A percentile compares a stretch with the other conserved stretches of the same genome.
Evolutionary conservation across 92 coral and sea anemone species (phyloP).

Genomic region (Porites evermanni): DNA sequence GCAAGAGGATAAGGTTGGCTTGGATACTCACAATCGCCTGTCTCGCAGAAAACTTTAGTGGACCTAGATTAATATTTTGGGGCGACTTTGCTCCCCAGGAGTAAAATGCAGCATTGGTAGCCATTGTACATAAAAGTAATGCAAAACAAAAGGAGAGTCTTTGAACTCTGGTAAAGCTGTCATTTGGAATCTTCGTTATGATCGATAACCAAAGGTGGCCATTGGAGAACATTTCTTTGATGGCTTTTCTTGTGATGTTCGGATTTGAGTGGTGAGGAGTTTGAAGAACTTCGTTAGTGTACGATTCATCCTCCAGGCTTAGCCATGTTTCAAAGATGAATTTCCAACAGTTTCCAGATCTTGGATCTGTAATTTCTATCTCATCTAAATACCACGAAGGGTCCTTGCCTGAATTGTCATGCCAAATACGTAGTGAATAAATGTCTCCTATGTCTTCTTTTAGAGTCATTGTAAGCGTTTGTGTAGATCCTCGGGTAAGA

Average conservation of each 20-base stretch:
- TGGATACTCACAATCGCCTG: constrained; percentile 62
- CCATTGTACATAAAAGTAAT: constrained; percentile 73
- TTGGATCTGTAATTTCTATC: not conserved
- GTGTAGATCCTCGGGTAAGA: not conserved
- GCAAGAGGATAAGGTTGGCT: constrained; percentile 61
- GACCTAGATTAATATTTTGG: constrained; percentile 58
- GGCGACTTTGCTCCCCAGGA: constrained; percentile 51
- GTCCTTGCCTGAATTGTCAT: not conserved
- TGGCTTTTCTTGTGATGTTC: not conserved
- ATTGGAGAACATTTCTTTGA: constrained; percentile 5
- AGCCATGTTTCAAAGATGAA: constrained; percentile 5
- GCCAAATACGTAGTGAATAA: not conserved
- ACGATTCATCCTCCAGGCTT: constrained; percentile 6
- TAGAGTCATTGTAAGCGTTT: not conserved
- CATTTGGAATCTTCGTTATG: not conserved
- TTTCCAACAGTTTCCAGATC: not conserved
- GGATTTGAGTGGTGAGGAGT: not conserved
- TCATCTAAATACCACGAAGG: constrained; percentile 4
- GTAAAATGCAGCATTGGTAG: constrained; percentile 72
- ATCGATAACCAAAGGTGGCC: constrained; percentile 1
- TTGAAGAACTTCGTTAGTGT: not conserved
- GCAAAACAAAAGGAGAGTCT: constrained; percentile 49
- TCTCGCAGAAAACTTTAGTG: constrained; percentile 56
- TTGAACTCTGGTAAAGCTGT: not conserved
- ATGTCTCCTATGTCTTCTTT: not conserved